Evolutionary conservation across 2,797 vertebrate genomes (phyloP).

Genomic region (Sardinella longiceps): DNA sequence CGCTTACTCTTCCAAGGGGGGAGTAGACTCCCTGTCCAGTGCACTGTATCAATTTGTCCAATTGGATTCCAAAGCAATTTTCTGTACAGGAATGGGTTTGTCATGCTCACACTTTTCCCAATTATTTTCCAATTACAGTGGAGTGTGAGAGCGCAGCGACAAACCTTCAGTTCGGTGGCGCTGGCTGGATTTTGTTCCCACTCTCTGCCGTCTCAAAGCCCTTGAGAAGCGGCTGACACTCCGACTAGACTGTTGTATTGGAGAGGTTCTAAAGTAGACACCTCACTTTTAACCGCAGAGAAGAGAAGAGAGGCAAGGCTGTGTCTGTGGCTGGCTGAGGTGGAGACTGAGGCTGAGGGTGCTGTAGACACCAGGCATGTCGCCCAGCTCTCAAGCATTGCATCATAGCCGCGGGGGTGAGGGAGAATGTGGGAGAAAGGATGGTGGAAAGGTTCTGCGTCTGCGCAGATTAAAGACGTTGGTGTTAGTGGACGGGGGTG

Average conservation of each 20-base stretch:
- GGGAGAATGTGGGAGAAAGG: background rate
- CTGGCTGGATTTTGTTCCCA: background rate
- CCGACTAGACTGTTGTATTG: background rate
- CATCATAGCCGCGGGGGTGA: background rate
- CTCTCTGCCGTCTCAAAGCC: background rate
- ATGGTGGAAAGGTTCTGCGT: background rate
- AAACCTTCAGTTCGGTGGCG: background rate
- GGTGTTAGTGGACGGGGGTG: background rate
- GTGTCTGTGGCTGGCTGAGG: background rate
- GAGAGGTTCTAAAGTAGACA: background rate
- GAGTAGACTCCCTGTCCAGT: background rate
- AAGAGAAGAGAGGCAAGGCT: background rate
- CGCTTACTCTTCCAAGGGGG: background rate
- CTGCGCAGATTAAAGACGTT: background rate
- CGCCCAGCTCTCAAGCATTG: background rate
- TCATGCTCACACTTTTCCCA: slow-evolving; percentile 53
- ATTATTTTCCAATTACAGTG: slow-evolving; percentile 52
- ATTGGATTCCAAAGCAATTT: slow-evolving; percentile 60
- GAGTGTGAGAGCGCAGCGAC: background rate
- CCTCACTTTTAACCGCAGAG: background rate
- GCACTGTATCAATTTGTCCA: slow-evolving; percentile 20
- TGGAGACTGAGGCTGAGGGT: background rate
- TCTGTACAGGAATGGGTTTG: slow-evolving; percentile 52
- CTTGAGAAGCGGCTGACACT: background rate
- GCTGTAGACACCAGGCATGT: background rate